Conservation (phyloP, 2,113 vertebrate species). For the Microcebus murinus region DNA sequence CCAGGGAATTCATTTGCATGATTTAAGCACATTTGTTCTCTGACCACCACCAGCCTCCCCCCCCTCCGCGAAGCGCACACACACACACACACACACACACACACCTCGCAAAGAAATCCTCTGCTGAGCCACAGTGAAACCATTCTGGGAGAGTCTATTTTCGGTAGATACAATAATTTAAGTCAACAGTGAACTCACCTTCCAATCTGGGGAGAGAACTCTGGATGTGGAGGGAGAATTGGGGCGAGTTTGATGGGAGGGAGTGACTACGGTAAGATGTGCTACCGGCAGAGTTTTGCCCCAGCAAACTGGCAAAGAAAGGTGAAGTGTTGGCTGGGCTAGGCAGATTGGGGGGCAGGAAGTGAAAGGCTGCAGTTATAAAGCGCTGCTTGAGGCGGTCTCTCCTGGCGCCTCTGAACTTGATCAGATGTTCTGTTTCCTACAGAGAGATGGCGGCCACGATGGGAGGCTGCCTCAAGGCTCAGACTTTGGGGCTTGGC, state of each 20-base stretch:
- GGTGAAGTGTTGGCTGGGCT: slow-evolving; percentile 89
- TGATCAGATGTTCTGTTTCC: slow-evolving; percentile 98
- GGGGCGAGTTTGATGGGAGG: slow-evolving; percentile 85
- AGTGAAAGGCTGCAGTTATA: slow-evolving; percentile 93
- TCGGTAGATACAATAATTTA: slow-evolving; percentile 55
- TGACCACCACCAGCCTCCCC: background rate
- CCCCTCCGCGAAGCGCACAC: background rate
- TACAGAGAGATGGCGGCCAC: slow-evolving; percentile 94
- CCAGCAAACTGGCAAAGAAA: slow-evolving; percentile 89
- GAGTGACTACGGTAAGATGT: slow-evolving; percentile 85
- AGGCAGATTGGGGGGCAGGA: slow-evolving; percentile 88
- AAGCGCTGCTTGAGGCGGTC: slow-evolving; percentile 93
- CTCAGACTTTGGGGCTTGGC: slow-evolving; percentile 86
- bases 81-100: no score
- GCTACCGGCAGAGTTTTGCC: slow-evolving; percentile 79
- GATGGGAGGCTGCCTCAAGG: slow-evolving; percentile 91
- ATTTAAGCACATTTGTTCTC: slow-evolving; percentile 69
- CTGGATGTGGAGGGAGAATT: slow-evolving; percentile 85
- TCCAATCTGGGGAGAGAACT: slow-evolving; percentile 84
- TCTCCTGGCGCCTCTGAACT: slow-evolving; percentile 96
- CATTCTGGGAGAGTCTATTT: slow-evolving; percentile 4
- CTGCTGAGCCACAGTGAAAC: background rate
- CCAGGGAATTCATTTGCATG: slow-evolving; percentile 73
- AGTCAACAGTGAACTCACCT: slow-evolving; percentile 90
- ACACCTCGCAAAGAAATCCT: slow-evolving; percentile 15